Evolutionary conservation across 2,888 invertebrate genomes (phyloP).

Genomic region (Cantharis rufa): DNA sequence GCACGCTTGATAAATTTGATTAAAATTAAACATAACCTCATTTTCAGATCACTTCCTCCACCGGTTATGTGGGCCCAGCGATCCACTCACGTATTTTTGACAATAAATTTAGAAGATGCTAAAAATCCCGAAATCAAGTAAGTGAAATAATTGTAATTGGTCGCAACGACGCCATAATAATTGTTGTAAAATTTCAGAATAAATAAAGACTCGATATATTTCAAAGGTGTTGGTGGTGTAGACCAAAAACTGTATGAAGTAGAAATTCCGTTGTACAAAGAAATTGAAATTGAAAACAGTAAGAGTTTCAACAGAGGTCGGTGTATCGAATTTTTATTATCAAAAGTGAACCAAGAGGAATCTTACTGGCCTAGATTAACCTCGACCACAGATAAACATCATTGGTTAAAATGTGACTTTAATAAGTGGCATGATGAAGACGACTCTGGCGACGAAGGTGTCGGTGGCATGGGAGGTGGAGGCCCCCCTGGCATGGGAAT

Average conservation of each 20-base stretch:
- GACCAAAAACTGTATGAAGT: conserved; percentile 87
- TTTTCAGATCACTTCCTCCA: conserved; percentile 70
- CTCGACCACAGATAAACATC: conserved; percentile 84
- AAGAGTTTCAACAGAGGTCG: conserved; percentile 72
- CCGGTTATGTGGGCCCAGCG: conserved; percentile 94
- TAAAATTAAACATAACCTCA: conserved; percentile 38
- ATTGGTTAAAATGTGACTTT: conserved; percentile 97
- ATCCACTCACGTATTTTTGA: conserved; percentile 79
- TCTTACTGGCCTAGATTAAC: conserved; percentile 89
- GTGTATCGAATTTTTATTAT: conserved; percentile 74
- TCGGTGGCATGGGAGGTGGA: conserved; percentile 70
- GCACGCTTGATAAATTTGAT: background rate
- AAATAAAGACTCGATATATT: conserved; percentile 74
- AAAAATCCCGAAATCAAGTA: conserved; percentile 81
- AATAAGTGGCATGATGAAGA: conserved; percentile 98
- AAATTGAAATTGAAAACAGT: conserved; percentile 81
- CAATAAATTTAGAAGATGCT: conserved; percentile 88
- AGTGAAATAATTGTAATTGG: conserved; percentile 45
- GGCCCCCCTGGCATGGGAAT: conserved; percentile 77
- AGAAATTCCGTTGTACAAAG: conserved; percentile 80
- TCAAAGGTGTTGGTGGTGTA: conserved; percentile 83
- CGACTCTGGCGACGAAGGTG: conserved; percentile 81
- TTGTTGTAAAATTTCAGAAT: conserved; percentile 56
- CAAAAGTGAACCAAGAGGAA: conserved; percentile 67
- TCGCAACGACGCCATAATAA: background rate